phyloP scores from a whole-genome alignment of 2,797 vertebrate genomes.

The Leptatherina wallacei region DNA sequence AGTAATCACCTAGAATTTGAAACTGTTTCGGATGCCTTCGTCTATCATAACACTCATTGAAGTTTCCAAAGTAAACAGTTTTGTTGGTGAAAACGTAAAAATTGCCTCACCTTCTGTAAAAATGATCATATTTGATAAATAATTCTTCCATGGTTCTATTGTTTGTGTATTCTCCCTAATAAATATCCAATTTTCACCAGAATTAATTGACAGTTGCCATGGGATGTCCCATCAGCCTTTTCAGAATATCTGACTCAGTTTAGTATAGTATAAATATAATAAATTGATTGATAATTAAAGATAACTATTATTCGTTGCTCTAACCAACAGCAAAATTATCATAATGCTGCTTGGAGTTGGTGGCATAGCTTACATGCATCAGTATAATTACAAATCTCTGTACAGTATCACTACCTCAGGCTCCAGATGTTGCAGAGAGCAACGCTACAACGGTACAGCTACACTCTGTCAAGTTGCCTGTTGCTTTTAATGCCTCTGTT shows the following conservation, averaged over 20 bases:
- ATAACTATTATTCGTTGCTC: neutral
- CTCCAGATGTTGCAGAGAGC: conserved; percentile 15
- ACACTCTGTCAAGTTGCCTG: conserved; percentile 18
- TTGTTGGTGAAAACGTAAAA: no score
- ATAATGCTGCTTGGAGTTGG: conserved; percentile 17
- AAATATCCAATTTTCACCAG: no score
- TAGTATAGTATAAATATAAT: neutral
- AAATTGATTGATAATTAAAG: neutral
- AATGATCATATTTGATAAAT: no score
- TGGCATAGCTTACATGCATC: conserved; percentile 24
- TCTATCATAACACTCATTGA: no score
- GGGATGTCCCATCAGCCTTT: no score
- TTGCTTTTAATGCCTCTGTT: conserved; percentile 22
- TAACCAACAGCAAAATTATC: conserved; percentile 1
- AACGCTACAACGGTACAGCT: conserved; percentile 10
- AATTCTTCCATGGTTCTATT: no score
- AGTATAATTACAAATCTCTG: conserved; percentile 28
- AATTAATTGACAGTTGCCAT: no score
- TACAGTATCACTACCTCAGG: conserved; percentile 6
- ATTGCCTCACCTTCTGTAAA: no score
- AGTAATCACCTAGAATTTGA: no score
- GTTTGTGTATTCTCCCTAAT: no score
- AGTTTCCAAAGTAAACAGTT: no score
- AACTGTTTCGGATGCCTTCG: no score
- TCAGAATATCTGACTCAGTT: neutral